phyloP scores from a whole-genome alignment of 2,797 vertebrate species.

The Ctenochaetus hawaiiensis region DNA sequence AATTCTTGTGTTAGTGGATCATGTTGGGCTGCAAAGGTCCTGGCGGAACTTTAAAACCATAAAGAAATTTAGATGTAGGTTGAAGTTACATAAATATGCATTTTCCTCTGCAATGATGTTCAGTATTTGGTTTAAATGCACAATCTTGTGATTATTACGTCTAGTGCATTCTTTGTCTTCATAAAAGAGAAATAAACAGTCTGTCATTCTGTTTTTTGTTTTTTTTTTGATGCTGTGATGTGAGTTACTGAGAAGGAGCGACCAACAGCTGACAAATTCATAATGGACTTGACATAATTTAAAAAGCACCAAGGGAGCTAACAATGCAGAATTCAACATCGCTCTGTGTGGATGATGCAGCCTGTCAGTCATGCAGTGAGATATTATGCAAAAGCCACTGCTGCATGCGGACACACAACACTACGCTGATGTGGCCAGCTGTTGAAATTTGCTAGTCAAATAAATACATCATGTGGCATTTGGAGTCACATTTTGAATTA shows the following conservation, averaged over 20 bases:
- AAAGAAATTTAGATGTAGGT: neutral
- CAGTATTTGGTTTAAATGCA: neutral
- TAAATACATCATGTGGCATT: neutral
- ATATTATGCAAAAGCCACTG: conserved; percentile 29
- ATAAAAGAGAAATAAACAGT: neutral
- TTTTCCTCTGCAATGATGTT: neutral
- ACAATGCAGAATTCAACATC: conserved; percentile 45
- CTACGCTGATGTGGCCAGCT: conserved; percentile 42
- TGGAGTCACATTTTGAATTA: conserved; percentile 6
- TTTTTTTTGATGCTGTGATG: neutral
- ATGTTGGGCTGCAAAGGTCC: neutral
- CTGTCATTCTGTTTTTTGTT: neutral
- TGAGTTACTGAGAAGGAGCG: neutral
- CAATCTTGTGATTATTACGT: neutral
- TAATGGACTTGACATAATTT: conserved; percentile 39
- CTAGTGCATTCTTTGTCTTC: neutral
- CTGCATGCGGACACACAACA: conserved; percentile 5
- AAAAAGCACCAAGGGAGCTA: conserved; percentile 29
- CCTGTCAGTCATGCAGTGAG: conserved; percentile 28
- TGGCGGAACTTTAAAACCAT: neutral
- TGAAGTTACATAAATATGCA: neutral
- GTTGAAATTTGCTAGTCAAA: conserved; percentile 22
- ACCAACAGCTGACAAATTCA: conserved; percentile 16
- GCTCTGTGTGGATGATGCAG: neutral
- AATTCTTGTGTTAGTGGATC: neutral